Conservation (phyloP, 2,797 vertebrate genomes). For the Trichosurus vulpecula region DNA sequence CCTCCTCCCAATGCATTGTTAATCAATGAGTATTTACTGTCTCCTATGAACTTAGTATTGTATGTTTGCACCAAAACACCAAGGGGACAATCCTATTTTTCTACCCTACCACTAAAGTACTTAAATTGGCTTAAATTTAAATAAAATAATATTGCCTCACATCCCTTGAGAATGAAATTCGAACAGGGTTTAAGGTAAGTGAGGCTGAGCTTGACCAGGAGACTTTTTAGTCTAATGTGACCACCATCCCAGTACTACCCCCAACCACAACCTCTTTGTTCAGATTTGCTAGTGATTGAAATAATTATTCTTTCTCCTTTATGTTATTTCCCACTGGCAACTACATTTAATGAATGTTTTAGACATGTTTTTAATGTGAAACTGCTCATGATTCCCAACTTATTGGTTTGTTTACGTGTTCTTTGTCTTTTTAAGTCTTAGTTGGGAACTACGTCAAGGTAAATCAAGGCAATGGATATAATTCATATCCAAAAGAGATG, state of each 20-base stretch:
- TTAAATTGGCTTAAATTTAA: neutral
- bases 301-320: conserved; percentile 6
- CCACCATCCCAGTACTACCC: neutral
- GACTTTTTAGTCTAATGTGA: neutral
- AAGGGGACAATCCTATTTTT: neutral
- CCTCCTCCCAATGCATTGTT: neutral
- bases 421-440: conserved; percentile 45
- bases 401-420: neutral
- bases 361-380: neutral
- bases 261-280: neutral
- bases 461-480: neutral
- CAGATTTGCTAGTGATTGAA: neutral
- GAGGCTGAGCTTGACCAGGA: neutral
- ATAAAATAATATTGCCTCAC: conserved; percentile 7
- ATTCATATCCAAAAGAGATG: conserved; percentile 17
- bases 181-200: neutral
- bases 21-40: neutral
- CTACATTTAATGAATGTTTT: neutral
- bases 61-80: neutral
- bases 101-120: neutral
- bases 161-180: neutral
- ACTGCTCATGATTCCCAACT: neutral
- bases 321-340: neutral
- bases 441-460: conserved; percentile 40
- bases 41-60: neutral